phyloP scores from a whole-genome alignment of 2,113 vertebrate genomes.

The Hippocampus abdominalis region DNA sequence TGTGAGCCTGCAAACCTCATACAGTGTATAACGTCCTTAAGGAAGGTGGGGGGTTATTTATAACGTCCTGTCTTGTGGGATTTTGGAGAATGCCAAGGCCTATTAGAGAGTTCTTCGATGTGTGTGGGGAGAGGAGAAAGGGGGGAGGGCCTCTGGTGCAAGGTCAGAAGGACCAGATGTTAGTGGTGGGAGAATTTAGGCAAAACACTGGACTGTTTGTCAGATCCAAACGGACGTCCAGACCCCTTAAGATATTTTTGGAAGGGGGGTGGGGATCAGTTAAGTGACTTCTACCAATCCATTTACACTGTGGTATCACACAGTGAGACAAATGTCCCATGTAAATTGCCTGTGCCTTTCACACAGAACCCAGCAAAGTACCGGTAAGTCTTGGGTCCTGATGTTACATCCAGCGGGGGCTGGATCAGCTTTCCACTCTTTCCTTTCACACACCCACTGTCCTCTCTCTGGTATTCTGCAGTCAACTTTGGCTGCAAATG shows the following conservation, averaged over 20 bases:
- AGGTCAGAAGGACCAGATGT: conserved; percentile 60
- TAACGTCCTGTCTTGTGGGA: conserved; percentile 42
- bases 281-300: conserved; percentile 1
- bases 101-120: conserved; percentile 55
- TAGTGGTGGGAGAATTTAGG: conserved; percentile 29
- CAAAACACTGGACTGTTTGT: conserved; percentile 20
- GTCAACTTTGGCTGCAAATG: too few relatives aligned
- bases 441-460: too few relatives aligned
- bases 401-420: too few relatives aligned
- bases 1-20: background rate
- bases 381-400: background rate
- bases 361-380: background rate
- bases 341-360: background rate
- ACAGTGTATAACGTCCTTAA: background rate
- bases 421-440: too few relatives aligned
- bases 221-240: conserved; percentile 31
- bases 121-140: background rate
- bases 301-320: conserved; percentile 13
- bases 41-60: conserved; percentile 46
- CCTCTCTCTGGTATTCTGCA: too few relatives aligned
- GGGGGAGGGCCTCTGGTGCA: conserved; percentile 30
- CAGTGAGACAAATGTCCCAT: conserved; percentile 1
- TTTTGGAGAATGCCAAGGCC: conserved; percentile 42
- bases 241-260: conserved; percentile 9
- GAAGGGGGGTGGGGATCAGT: background rate